phyloP scores from a whole-genome alignment of 2,113 vertebrate species.

The Chaenocephalus aceratus region DNA sequence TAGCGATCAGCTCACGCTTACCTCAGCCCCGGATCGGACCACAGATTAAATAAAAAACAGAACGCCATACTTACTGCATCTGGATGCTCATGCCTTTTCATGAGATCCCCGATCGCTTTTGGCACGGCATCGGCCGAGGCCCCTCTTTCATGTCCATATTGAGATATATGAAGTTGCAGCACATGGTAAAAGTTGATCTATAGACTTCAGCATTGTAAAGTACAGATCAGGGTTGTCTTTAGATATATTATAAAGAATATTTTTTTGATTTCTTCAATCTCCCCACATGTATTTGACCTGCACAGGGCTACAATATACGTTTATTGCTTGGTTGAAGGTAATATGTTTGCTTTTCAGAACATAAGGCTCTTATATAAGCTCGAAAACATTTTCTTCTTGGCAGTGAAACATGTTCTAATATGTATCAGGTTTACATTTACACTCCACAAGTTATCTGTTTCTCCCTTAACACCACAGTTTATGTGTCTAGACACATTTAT shows the following conservation, averaged over 20 bases:
- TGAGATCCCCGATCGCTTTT: constrained; percentile 52
- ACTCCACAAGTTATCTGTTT: constrained; percentile 45
- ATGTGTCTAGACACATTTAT: constrained; percentile 70
- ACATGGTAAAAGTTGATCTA: constrained; percentile 60
- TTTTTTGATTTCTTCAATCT: not conserved
- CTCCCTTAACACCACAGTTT: constrained; percentile 46
- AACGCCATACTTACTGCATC: constrained; percentile 64
- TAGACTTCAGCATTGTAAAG: constrained; percentile 48
- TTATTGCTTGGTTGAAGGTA: not conserved
- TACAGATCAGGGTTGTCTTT: constrained; percentile 11
- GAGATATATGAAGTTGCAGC: constrained; percentile 64
- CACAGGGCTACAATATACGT: too few relatives aligned
- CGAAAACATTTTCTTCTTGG: constrained; percentile 4
- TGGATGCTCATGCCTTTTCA: constrained; percentile 60
- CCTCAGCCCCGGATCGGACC: constrained; percentile 74
- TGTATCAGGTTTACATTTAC: constrained; percentile 58
- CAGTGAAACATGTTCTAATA: constrained; percentile 23
- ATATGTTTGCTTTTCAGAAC: not conserved
- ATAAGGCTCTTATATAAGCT: not conserved
- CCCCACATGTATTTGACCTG: not conserved
- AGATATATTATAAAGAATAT: constrained; percentile 8
- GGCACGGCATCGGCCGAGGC: constrained; percentile 53
- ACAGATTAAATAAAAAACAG: constrained; percentile 74
- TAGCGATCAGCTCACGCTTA: constrained; percentile 82
- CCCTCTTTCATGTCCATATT: constrained; percentile 60